A percentile compares a stretch with the other conserved stretches of the same genome.
Conservation (phyloP, 2,113 vertebrate genomes). For the Coptodon bakossiorum region DNA sequence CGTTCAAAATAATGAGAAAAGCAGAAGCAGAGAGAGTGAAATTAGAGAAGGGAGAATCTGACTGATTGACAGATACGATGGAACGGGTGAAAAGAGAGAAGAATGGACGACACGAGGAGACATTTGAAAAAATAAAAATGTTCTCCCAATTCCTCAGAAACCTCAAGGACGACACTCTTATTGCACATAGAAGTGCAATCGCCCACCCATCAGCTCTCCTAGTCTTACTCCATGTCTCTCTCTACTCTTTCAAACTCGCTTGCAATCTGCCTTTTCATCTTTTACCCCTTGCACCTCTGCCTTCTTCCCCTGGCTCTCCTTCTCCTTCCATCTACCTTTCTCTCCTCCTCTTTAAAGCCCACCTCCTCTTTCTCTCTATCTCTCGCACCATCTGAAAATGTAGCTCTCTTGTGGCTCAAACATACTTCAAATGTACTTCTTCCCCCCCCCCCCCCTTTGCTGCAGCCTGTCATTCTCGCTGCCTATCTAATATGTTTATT, state of each 20-base stretch:
- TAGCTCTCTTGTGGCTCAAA: constrained; percentile 24
- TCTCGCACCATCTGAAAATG: constrained; percentile 37
- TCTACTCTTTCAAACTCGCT: constrained; percentile 9
- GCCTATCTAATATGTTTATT: constrained; percentile 26
- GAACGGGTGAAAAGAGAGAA: not conserved
- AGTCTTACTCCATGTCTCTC: not conserved
- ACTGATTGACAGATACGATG: constrained; percentile 32
- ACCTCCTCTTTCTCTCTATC: constrained; percentile 16
- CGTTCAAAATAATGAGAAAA: not conserved
- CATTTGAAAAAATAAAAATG: not conserved
- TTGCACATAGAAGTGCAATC: constrained; percentile 44
- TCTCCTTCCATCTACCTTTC: constrained; percentile 26
- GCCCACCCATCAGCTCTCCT: constrained; percentile 27
- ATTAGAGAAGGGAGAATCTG: constrained; percentile 5
- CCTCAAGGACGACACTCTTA: constrained; percentile 17
- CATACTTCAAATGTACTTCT: constrained; percentile 21
- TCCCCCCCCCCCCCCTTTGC: not conserved
- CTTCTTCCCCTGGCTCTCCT: constrained; percentile 6
- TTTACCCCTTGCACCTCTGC: not conserved
- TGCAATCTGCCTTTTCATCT: constrained; percentile 45
- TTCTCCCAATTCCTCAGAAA: constrained; percentile 15
- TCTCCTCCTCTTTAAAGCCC: constrained; percentile 10
- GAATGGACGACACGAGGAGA: not conserved
- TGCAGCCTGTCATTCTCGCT: not conserved
- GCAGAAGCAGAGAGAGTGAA: not conserved